Conservation (phyloP, 2,797 vertebrate species). For the Mormyrops boulengeri region DNA sequence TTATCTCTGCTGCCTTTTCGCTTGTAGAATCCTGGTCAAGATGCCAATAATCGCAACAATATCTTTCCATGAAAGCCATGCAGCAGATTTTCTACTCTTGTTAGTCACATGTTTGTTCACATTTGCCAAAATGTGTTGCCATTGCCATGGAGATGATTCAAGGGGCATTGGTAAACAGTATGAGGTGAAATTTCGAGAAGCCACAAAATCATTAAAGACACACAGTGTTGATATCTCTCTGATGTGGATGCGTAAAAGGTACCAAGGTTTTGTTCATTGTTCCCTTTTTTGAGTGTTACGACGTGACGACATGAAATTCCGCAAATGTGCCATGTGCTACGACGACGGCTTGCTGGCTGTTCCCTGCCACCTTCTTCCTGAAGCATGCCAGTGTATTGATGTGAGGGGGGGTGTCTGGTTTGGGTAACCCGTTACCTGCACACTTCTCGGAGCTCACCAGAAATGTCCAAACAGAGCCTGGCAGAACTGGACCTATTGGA, state of each 20-base stretch:
- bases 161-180: not conserved
- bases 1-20: not conserved
- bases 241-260: not conserved
- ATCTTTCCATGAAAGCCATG: not conserved
- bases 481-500: not conserved
- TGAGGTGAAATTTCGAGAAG: not conserved
- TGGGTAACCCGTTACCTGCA: not conserved
- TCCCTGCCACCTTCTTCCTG: not conserved
- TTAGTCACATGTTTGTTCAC: not conserved
- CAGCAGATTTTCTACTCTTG: not conserved
- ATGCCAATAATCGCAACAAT: not conserved
- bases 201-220: not conserved
- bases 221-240: not conserved
- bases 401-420: not conserved
- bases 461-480: not conserved
- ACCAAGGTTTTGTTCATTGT: not conserved
- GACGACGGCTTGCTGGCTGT: not conserved
- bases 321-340: not conserved
- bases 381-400: not conserved
- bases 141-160: not conserved
- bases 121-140: not conserved
- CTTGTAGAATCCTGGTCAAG: not conserved
- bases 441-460: not conserved
- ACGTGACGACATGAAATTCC: not conserved
- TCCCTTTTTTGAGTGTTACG: not conserved